These are phyloP conservation scores for Cosmia trapezina DNA, from an alignment of 2,888 invertebrate genomes.

Conservation along the genomic window DNA sequence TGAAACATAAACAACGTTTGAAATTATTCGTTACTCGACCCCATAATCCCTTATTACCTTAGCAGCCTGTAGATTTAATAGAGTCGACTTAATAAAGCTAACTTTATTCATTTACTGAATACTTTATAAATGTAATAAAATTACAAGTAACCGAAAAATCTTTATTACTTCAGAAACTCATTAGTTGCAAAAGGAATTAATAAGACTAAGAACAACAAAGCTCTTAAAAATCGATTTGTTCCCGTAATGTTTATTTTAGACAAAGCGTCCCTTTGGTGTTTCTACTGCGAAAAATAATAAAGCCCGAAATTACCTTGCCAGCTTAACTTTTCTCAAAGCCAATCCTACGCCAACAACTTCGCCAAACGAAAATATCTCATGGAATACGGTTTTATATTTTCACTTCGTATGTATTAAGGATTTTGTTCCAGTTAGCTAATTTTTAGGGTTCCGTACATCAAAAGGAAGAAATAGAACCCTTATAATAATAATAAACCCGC, in stretches of 20 bases:
- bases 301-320: slow-evolving; percentile 78
- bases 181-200: slow-evolving; percentile 43
- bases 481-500: too few relatives aligned
- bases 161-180: slow-evolving; percentile 42
- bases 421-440: slow-evolving; percentile 50
- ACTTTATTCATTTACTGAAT: slow-evolving; percentile 30
- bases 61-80: slow-evolving; percentile 19
- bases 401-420: slow-evolving; percentile 57
- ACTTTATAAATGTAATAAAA: slow-evolving; percentile 30
- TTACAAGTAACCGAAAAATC: slow-evolving; percentile 15
- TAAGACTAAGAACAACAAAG: slow-evolving; percentile 35
- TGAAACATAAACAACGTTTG: slow-evolving; percentile 8
- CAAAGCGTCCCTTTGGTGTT: slow-evolving; percentile 72
- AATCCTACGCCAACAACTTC: slow-evolving; percentile 69
- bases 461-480: too few relatives aligned
- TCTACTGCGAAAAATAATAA: slow-evolving; percentile 79
- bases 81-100: slow-evolving; percentile 23
- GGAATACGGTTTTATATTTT: slow-evolving; percentile 58
- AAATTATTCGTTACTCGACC: neutral
- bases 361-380: slow-evolving; percentile 74
- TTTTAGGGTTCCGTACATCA: neutral
- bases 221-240: slow-evolving; percentile 74
- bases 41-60: slow-evolving; percentile 11
- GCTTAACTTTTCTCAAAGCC: slow-evolving; percentile 78
- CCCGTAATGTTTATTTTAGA: slow-evolving; percentile 75